phyloP scores from a whole-genome alignment of 2,888 invertebrate species.

The Scaptomyza caliginosa region DNA sequence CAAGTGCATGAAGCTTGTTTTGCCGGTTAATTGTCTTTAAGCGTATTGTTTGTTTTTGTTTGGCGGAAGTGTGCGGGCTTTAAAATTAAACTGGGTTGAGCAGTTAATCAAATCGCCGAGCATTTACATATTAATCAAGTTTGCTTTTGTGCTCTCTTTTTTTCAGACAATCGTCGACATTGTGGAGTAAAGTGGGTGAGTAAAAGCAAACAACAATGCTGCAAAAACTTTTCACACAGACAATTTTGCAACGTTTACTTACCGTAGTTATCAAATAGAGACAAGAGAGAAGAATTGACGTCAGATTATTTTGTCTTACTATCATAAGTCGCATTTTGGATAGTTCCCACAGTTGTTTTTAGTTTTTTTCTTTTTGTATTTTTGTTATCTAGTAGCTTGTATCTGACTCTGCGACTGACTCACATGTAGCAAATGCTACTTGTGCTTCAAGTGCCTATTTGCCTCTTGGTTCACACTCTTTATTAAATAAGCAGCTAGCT shows the following conservation, averaged over 20 bases:
- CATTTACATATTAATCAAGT: constrained; percentile 76
- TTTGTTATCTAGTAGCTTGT: constrained; percentile 26
- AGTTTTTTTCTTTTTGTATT: background rate
- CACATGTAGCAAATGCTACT: constrained; percentile 26
- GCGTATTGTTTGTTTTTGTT: constrained; percentile 34
- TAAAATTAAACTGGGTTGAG: constrained; percentile 57
- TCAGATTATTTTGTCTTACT: constrained; percentile 35
- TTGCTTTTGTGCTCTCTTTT: constrained; percentile 50
- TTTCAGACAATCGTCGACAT: constrained; percentile 48
- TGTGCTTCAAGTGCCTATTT: constrained; percentile 36
- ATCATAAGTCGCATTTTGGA: constrained; percentile 29
- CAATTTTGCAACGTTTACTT: constrained; percentile 44
- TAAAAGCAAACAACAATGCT: constrained; percentile 42
- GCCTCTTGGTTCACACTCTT: constrained; percentile 54
- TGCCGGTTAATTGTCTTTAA: constrained; percentile 19
- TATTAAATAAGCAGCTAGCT: constrained; percentile 48
- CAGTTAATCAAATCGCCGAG: constrained; percentile 66
- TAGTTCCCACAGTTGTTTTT: constrained; percentile 44
- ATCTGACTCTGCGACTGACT: constrained; percentile 28
- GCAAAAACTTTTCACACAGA: constrained; percentile 36
- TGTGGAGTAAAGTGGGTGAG: constrained; percentile 40
- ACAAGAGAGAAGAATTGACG: constrained; percentile 40
- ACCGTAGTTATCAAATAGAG: constrained; percentile 20
- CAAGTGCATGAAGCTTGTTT: constrained; percentile 65
- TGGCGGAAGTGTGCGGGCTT: constrained; percentile 57